These are phyloP conservation scores for Trogon surrucura DNA, from an alignment of 2,113 vertebrate genomes.

Conservation along the genomic window DNA sequence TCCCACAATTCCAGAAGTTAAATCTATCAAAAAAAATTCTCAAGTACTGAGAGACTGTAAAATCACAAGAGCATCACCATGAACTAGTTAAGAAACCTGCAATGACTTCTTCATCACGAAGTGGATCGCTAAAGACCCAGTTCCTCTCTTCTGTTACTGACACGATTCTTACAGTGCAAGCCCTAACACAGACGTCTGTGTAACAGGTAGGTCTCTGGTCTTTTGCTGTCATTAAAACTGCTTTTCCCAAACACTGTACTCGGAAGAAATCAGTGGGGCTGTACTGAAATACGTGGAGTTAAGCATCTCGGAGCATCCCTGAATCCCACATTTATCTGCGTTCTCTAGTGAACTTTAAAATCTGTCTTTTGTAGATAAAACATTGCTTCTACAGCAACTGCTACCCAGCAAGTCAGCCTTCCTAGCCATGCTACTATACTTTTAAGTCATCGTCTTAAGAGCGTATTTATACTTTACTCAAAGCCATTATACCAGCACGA, in stretches of 20 bases:
- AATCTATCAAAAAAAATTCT: not conserved
- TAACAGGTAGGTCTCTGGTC: not conserved
- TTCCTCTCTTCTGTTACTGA: not conserved
- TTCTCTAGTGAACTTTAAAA: not conserved
- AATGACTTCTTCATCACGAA: not conserved
- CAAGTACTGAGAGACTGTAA: not conserved
- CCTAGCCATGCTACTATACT: not conserved
- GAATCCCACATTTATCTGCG: not conserved
- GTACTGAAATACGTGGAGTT: rapidly evolving
- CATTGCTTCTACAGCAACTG: not conserved
- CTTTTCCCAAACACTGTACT: not conserved
- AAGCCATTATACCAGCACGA: not conserved
- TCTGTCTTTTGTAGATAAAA: not conserved
- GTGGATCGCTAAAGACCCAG: not conserved
- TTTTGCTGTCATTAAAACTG: not conserved
- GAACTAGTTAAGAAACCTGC: not conserved
- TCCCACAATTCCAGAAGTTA: not conserved
- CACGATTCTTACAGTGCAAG: not conserved
- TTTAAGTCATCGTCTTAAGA: not conserved
- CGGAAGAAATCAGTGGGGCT: not conserved
- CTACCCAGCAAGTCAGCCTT: not conserved
- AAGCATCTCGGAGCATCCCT: not conserved
- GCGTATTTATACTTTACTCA: not conserved
- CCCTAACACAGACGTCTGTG: not conserved
- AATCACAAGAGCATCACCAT: not conserved